Conservation (phyloP, 2,888 invertebrate species). For the Ornithoptera alexandrae region DNA sequence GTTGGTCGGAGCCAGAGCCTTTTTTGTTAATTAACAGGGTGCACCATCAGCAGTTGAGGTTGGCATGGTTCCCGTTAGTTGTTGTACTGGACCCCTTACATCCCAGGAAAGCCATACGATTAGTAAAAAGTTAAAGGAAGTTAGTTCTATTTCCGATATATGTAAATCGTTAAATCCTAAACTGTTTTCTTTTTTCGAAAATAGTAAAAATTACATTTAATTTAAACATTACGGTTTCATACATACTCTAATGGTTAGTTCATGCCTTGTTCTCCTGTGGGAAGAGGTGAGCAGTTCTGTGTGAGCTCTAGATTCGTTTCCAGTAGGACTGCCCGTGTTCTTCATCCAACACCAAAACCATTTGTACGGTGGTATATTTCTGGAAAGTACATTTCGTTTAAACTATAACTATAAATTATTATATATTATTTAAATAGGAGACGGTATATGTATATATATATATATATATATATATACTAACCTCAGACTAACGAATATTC, state of each 20-base stretch:
- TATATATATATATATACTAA: background rate
- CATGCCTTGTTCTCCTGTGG: conserved; percentile 64
- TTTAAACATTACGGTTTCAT: background rate
- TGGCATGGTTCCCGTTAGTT: too few relatives aligned
- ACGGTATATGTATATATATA: background rate
- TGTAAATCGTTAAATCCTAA: too few relatives aligned
- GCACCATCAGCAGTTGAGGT: too few relatives aligned
- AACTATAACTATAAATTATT: background rate
- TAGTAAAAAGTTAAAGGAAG: too few relatives aligned
- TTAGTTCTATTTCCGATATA: too few relatives aligned
- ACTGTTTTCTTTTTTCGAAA: too few relatives aligned
- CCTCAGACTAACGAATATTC: conserved; percentile 92
- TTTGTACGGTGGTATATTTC: conserved; percentile 84
- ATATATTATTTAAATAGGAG: background rate
- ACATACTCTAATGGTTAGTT: conserved; percentile 64
- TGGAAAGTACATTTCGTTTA: conserved; percentile 38
- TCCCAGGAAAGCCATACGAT: too few relatives aligned
- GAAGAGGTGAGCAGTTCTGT: conserved; percentile 78
- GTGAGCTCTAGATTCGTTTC: conserved; percentile 71
- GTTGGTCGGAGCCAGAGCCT: too few relatives aligned
- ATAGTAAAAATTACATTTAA: too few relatives aligned
- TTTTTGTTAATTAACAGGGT: too few relatives aligned
- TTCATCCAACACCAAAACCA: conserved; percentile 82
- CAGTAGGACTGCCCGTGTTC: conserved; percentile 56
- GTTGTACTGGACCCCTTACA: too few relatives aligned